A percentile compares a stretch with the other conserved stretches of the same genome.
These are phyloP conservation scores for Drosophila melanosoma DNA, from an alignment of 2,888 invertebrate species.

Conservation along the genomic window DNA sequence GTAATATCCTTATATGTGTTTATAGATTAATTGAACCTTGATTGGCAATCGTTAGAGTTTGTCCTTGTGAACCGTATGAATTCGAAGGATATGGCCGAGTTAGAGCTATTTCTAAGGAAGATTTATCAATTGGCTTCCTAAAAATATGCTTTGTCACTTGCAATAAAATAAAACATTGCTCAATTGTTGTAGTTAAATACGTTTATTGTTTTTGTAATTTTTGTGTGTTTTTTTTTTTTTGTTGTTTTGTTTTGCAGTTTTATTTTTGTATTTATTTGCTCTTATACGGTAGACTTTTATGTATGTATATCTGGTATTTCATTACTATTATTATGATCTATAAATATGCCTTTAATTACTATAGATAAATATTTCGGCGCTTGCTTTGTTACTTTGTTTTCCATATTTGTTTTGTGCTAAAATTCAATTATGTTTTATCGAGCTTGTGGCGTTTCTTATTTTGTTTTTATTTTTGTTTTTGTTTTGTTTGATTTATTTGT, in stretches of 20 bases:
- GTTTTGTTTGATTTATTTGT: constrained; percentile 22
- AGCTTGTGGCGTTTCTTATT: constrained; percentile 40
- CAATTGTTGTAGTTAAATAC: constrained; percentile 73
- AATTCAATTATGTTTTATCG: constrained; percentile 56
- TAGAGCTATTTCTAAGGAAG: neutral
- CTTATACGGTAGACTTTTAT: constrained; percentile 69
- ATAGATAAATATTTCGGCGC: constrained; percentile 80
- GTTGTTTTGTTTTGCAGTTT: constrained; percentile 52
- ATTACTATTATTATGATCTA: constrained; percentile 65
- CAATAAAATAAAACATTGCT: constrained; percentile 5
- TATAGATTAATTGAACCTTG: neutral
- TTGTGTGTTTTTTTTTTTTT: constrained; percentile 34
- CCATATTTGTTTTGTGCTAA: constrained; percentile 64
- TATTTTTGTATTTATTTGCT: constrained; percentile 68
- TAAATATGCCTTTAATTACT: constrained; percentile 76
- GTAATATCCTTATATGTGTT: neutral
- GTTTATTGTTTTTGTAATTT: constrained; percentile 66
- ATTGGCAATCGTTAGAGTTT: neutral
- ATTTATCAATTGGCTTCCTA: neutral
- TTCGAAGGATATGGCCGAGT: neutral
- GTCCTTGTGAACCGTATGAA: neutral
- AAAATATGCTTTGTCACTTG: neutral
- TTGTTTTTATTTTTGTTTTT: constrained; percentile 18
- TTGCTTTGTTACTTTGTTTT: constrained; percentile 58
- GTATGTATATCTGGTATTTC: constrained; percentile 67